Evolutionary conservation across 1,140 invertebrate genomes (phyloP).

Genomic region (Periplaneta americana): DNA sequence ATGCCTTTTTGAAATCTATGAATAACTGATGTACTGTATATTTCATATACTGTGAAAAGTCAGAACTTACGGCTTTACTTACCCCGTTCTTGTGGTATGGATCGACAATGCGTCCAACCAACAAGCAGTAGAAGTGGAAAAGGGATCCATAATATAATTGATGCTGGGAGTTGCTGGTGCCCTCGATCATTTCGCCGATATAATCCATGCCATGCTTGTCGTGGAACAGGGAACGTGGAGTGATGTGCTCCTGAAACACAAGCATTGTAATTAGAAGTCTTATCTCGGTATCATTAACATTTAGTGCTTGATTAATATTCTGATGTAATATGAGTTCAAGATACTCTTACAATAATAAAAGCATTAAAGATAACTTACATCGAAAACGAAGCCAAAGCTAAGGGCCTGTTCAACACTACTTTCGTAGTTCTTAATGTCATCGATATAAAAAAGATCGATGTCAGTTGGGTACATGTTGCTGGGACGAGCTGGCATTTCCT

Average conservation of each 20-base stretch:
- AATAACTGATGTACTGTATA: too few species aligned
- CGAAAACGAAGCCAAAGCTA: constrained; percentile 48
- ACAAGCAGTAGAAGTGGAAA: constrained; percentile 33
- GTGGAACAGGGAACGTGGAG: background rate
- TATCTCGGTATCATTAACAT: too few species aligned
- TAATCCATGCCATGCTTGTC: constrained; percentile 34
- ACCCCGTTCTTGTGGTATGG: constrained; percentile 25
- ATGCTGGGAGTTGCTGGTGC: constrained; percentile 44
- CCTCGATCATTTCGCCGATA: constrained; percentile 48
- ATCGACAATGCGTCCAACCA: constrained; percentile 38
- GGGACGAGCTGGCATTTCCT: constrained; percentile 54
- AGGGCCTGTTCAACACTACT: constrained; percentile 54
- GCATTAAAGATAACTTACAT: too few species aligned
- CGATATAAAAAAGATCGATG: constrained; percentile 35
- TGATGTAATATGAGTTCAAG: too few species aligned
- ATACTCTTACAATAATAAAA: too few species aligned
- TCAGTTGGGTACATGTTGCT: constrained; percentile 27
- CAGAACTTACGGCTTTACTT: too few species aligned
- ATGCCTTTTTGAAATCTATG: too few species aligned
- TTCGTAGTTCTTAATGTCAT: constrained; percentile 50
- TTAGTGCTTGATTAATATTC: too few species aligned
- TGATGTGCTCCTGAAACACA: background rate
- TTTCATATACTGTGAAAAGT: too few species aligned
- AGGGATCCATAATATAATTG: constrained; percentile 40
- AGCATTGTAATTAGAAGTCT: too few species aligned